These are phyloP conservation scores for Lasius fuliginosus DNA, from an alignment of 2,888 invertebrate genomes.

Conservation along the genomic window DNA sequence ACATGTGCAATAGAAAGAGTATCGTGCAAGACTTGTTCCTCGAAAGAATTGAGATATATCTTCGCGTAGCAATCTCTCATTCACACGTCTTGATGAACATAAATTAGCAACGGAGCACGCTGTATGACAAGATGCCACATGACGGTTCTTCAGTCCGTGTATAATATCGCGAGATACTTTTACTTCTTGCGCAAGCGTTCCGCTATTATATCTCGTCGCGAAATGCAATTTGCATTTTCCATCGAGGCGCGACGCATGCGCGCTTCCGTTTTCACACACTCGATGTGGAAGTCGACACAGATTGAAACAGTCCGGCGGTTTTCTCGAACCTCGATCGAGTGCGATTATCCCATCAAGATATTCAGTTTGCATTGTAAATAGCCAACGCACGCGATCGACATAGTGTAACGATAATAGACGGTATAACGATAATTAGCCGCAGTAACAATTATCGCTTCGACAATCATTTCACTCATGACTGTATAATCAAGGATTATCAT, in stretches of 20 bases:
- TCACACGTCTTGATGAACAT: slow-evolving; percentile 33
- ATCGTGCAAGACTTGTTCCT: slow-evolving; percentile 19
- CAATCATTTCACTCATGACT: slow-evolving; percentile 33
- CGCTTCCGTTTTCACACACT: slow-evolving; percentile 42
- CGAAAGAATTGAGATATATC: slow-evolving; percentile 41
- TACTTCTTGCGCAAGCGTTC: slow-evolving; percentile 49
- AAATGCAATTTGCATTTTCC: slow-evolving; percentile 48
- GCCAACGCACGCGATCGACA: slow-evolving; percentile 47
- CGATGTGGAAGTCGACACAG: slow-evolving; percentile 38
- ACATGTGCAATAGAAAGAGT: not conserved
- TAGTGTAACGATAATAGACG: slow-evolving; percentile 54
- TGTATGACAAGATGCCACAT: slow-evolving; percentile 23
- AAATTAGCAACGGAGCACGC: slow-evolving; percentile 2
- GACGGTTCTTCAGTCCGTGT: not conserved
- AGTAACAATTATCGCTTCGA: slow-evolving; percentile 38
- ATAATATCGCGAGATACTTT: slow-evolving; percentile 37
- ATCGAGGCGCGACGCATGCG: not conserved
- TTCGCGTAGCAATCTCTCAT: slow-evolving; percentile 30
- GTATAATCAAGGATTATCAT: slow-evolving; percentile 43
- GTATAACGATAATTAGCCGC: not conserved
- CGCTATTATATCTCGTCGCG: slow-evolving; percentile 35
- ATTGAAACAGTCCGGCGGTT: slow-evolving; percentile 52
- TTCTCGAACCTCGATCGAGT: slow-evolving; percentile 55
- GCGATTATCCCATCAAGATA: slow-evolving; percentile 63
- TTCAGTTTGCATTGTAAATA: slow-evolving; percentile 62